These are phyloP conservation scores for Cnemophilus loriae DNA, from an alignment of 2,113 vertebrate genomes.

Conservation along the genomic window DNA sequence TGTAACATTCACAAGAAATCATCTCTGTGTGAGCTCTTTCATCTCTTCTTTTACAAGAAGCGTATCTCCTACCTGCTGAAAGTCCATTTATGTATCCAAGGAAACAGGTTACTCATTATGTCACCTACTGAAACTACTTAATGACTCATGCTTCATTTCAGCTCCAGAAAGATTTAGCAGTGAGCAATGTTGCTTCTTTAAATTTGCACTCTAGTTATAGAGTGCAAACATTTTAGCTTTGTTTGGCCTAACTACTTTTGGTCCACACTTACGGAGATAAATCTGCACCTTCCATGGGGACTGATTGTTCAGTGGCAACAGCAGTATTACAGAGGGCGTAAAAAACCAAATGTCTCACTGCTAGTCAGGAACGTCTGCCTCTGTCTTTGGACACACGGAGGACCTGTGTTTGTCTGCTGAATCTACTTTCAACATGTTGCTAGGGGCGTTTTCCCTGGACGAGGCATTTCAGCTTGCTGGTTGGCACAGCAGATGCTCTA, in stretches of 20 bases:
- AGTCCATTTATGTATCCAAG: conserved; percentile 37
- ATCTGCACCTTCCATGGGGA: background rate
- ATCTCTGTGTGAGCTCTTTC: background rate
- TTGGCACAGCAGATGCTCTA: background rate
- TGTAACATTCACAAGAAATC: background rate
- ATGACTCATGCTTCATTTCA: conserved; percentile 40
- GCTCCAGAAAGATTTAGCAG: background rate
- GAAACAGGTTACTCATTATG: conserved; percentile 42
- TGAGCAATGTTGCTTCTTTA: background rate
- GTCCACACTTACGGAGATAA: background rate
- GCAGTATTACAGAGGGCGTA: background rate
- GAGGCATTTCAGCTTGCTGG: background rate
- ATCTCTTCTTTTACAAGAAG: conserved; percentile 33
- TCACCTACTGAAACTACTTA: conserved; percentile 32
- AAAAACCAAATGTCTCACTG: background rate
- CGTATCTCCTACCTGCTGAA: conserved; percentile 29
- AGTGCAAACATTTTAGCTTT: background rate
- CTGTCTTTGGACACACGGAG: background rate
- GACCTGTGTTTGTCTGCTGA: background rate
- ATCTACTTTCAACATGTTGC: background rate
- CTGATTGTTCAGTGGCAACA: background rate
- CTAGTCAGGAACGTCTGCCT: background rate
- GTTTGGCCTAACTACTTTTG: background rate
- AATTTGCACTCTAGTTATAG: background rate
- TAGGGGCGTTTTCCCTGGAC: background rate